These are phyloP conservation scores for Microtus oregoni DNA, from an alignment of 2,113 vertebrate species.

Conservation along the genomic window DNA sequence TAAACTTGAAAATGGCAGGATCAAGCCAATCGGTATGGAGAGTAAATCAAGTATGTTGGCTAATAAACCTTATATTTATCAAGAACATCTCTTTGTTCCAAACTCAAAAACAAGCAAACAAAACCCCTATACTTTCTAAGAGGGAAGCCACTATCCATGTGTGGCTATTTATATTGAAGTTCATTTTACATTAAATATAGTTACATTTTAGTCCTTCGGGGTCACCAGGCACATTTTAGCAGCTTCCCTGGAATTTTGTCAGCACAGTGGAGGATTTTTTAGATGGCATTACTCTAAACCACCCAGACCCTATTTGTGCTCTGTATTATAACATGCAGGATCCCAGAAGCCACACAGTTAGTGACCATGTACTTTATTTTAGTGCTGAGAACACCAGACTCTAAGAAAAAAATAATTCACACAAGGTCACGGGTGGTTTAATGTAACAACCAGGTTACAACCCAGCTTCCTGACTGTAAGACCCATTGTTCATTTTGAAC, in stretches of 20 bases:
- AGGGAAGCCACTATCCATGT: neutral
- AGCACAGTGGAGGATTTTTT: neutral
- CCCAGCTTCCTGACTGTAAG: neutral
- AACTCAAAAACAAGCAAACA: neutral
- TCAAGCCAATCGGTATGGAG: neutral
- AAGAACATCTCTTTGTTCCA: neutral
- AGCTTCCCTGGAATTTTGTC: neutral
- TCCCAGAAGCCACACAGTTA: neutral
- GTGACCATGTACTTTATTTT: conserved; percentile 36
- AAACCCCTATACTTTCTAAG: neutral
- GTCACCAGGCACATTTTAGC: neutral
- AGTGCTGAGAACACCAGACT: neutral
- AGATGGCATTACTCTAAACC: neutral
- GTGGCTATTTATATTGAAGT: conserved; percentile 9
- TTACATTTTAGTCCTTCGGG: neutral
- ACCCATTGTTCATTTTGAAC: neutral
- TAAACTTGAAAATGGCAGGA: neutral
- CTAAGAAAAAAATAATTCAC: neutral
- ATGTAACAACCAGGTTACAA: neutral
- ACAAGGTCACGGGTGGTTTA: neutral
- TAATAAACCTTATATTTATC: neutral
- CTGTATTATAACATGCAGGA: neutral
- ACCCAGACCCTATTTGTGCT: neutral
- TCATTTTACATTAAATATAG: conserved; percentile 3
- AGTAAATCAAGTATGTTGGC: neutral